Evolutionary conservation across 2,888 invertebrate species (phyloP), one percentile per base, ranked within the genome.

Genomic region (Diabrotica balteata): DNA sequence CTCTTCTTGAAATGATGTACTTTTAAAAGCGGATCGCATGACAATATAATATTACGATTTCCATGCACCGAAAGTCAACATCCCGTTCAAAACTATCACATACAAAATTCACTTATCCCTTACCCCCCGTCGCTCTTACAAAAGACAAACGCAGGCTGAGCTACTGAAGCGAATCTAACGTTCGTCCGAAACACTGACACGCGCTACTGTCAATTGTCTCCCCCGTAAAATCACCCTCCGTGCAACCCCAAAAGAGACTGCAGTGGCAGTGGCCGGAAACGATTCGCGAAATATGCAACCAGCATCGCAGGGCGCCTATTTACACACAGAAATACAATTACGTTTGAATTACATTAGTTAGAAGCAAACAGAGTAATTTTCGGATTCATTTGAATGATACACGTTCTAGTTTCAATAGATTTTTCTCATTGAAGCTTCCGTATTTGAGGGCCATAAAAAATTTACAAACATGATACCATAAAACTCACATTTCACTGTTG

Each of bases 161-260:
- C 63, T 63, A 73, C 70, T 72, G 71, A 69, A 71, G 75, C 75
- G 72, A 58, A 71, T 72, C 74, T 73, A 73, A 72, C 70, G 71
- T 72, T 67, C 66, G 70, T 62, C 68, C 65, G 71, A 66, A 71
- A 73, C 72, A 73, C 72, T 72, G 60, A 60, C 66, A 63, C 65
- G 71, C 62, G 67, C 67, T 68, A 59, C 60, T 55, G 67, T 70
- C 75, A 69, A 75, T 74, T 73, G 74, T 75, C 71, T 72, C 70
- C 68, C 72, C 70, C 68, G 66, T 68, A 73, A 72, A 73, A 70
- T 77, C 79, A 79, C 79, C 79, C 79, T 78, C 79, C 78, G 75
- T 79, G 78, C 78, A 79, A 79, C 79, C 79, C 79, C 77, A 75
- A 78, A 75, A 76, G 67, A 72, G 73, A 69, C 73, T 70, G 71